phyloP scores from a whole-genome alignment of 2,888 invertebrate species.

The Camponotus fellah region DNA sequence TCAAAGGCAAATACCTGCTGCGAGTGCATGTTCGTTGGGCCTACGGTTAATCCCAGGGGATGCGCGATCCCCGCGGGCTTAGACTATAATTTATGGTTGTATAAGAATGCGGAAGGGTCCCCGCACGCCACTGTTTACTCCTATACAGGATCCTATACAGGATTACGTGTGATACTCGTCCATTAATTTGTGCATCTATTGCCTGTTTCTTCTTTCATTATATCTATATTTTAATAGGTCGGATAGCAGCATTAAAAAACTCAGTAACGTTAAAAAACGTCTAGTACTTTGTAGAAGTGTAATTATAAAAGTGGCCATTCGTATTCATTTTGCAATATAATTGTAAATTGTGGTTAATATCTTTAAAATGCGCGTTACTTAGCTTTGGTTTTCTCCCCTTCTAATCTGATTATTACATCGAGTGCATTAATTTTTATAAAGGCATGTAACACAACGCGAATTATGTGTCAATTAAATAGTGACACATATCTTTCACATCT shows the following conservation, averaged over 20 bases:
- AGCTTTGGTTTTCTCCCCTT: background rate
- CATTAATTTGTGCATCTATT: conserved; percentile 78
- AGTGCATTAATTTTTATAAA: background rate
- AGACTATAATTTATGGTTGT: conserved; percentile 84
- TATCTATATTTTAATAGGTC: conserved; percentile 1
- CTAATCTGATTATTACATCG: conserved; percentile 6
- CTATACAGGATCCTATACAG: conserved; percentile 80
- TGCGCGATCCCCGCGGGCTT: conserved; percentile 77
- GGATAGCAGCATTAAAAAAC: background rate
- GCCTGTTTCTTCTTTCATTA: conserved; percentile 52
- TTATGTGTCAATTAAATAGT: background rate
- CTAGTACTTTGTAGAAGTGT: background rate
- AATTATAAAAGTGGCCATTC: background rate
- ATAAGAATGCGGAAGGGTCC: conserved; percentile 84
- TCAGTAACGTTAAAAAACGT: background rate
- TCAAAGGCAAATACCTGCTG: conserved; percentile 66
- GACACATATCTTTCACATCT: background rate
- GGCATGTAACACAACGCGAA: background rate
- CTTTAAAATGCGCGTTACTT: background rate
- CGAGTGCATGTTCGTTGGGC: conserved; percentile 63
- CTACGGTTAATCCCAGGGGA: conserved; percentile 75
- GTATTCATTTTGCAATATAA: background rate
- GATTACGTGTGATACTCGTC: conserved; percentile 78
- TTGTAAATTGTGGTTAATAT: background rate
- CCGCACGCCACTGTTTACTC: conserved; percentile 79